A percentile compares a stretch with the other conserved stretches of the same genome.
phyloP scores from a whole-genome alignment of 2,797 vertebrate species.

The Limosa lapponica region DNA sequence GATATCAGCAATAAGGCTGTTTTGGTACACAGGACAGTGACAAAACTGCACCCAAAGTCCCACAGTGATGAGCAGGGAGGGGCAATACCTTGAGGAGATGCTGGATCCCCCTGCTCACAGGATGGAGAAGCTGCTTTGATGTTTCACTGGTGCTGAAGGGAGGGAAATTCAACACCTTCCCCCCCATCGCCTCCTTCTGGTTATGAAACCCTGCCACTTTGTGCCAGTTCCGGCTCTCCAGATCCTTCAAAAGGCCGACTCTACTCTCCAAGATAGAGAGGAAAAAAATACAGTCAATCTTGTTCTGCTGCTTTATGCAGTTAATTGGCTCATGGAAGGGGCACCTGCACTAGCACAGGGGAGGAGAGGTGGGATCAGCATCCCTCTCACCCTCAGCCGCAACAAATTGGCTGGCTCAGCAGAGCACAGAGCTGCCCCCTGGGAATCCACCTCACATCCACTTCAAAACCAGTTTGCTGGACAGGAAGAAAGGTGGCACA shows the following conservation, averaged over 20 bases:
- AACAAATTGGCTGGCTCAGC: neutral
- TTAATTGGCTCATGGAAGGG: fast-evolving
- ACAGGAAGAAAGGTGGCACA: neutral
- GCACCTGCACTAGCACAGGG: fast-evolving
- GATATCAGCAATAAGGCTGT: neutral
- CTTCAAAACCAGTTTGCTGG: neutral
- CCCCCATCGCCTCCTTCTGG: neutral
- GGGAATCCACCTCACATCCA: neutral
- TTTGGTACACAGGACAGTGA: neutral
- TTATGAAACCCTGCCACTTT: neutral
- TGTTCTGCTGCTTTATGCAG: neutral
- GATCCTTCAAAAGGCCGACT: neutral
- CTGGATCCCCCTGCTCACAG: neutral
- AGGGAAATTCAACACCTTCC: neutral
- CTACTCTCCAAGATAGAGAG: neutral
- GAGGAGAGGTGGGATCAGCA: neutral
- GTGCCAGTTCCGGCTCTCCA: neutral
- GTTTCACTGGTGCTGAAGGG: neutral
- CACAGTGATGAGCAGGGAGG: neutral
- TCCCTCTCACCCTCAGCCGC: neutral
- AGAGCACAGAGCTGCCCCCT: fast-evolving
- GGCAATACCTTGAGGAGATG: neutral
- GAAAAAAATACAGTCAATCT: neutral
- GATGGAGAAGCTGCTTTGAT: neutral
- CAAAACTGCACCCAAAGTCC: neutral